Evolutionary conservation across 2,113 vertebrate genomes (phyloP).

Genomic region (Hymenochirus boettgeri): DNA sequence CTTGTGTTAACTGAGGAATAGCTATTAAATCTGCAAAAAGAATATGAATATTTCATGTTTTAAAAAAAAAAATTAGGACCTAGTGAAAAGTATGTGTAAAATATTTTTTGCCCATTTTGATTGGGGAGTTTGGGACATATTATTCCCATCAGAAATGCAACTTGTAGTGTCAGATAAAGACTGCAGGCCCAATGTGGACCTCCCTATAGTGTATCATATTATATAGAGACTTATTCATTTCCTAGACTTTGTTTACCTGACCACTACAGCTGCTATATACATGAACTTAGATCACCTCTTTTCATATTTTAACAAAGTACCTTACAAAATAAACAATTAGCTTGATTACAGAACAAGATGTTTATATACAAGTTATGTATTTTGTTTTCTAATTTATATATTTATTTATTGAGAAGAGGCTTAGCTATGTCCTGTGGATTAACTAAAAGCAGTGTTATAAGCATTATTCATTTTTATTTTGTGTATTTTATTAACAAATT

Average conservation of each 20-base stretch:
- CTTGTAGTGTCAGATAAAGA: no score
- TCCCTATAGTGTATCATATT: no score
- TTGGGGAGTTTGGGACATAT: no score
- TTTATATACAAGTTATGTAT: slow-evolving; percentile 49
- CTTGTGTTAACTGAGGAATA: no score
- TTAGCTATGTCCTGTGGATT: slow-evolving; percentile 45
- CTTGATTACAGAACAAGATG: slow-evolving; percentile 43
- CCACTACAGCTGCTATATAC: slow-evolving; percentile 34
- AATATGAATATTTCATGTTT: no score
- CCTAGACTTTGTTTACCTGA: slow-evolving; percentile 13
- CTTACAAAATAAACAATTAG: slow-evolving; percentile 48
- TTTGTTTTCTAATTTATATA: slow-evolving; percentile 59
- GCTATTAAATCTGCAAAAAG: no score
- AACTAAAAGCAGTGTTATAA: slow-evolving; percentile 27
- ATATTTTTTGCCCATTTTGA: no score
- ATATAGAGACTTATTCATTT: no score
- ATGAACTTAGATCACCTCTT: slow-evolving; percentile 2
- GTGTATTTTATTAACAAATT: background rate
- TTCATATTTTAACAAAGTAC: slow-evolving; percentile 19
- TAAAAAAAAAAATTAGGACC: no score
- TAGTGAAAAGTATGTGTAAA: no score
- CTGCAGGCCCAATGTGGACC: no score
- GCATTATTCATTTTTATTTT: background rate
- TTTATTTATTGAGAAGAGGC: slow-evolving; percentile 49
- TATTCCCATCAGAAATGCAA: no score